Evolutionary conservation across 2,888 invertebrate species (phyloP).

Genomic region (Drosophila silvestris): DNA sequence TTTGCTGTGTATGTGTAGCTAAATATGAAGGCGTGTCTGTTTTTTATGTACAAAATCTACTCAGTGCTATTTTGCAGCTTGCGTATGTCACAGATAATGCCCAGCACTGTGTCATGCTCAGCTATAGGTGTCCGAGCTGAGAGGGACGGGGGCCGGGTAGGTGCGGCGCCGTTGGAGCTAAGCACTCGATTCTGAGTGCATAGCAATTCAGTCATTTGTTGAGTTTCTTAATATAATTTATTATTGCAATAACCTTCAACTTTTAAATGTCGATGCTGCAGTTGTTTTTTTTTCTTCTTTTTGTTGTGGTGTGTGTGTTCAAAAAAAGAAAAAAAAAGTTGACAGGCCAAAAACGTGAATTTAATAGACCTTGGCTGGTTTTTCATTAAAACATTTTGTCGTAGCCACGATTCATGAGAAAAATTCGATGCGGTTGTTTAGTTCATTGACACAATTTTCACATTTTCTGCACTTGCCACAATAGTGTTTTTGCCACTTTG

Average conservation of each 20-base stretch:
- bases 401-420: constrained; percentile 39
- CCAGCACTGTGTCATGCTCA: constrained; percentile 64
- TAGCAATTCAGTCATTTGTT: constrained; percentile 22
- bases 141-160: neutral
- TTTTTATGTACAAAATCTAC: constrained; percentile 1
- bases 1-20: constrained; percentile 19
- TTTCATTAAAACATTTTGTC: constrained; percentile 17
- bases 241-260: constrained; percentile 71
- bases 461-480: neutral
- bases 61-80: neutral
- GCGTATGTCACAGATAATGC: constrained; percentile 55
- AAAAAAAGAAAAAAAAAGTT: constrained; percentile 1
- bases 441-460: constrained; percentile 70
- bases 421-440: constrained; percentile 45
- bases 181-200: constrained; percentile 15
- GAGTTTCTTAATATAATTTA: constrained; percentile 53
- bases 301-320: neutral
- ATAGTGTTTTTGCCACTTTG: neutral
- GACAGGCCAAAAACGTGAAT: constrained; percentile 61
- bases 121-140: constrained; percentile 32
- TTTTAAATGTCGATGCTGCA: constrained; percentile 63
- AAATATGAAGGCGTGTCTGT: constrained; percentile 54
- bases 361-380: constrained; percentile 61
- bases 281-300: constrained; percentile 14
- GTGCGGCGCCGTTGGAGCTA: neutral